Conservation (phyloP, 1,140 invertebrate species). For the Monochamus saltuarius region DNA sequence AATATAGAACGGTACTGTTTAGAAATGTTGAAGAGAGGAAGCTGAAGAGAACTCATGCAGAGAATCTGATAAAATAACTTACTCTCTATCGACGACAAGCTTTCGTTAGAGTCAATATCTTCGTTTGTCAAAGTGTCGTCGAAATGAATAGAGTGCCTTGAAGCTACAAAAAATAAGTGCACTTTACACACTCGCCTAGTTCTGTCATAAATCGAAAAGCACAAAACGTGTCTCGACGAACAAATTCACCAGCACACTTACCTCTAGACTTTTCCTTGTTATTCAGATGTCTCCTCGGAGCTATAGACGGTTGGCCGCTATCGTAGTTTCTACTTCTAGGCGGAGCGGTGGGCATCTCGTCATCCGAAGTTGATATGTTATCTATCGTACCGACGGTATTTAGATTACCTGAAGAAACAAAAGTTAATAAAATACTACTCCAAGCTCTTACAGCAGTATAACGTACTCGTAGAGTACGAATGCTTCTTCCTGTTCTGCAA, state of each 20-base stretch:
- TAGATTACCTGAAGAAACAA: conserved; percentile 58
- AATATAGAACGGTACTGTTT: too few species aligned
- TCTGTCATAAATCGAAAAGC: conserved; percentile 1
- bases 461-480: conserved; percentile 49
- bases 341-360: conserved; percentile 53
- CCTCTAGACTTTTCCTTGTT: conserved; percentile 43
- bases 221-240: not conserved
- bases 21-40: too few species aligned
- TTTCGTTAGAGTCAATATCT: conserved; percentile 35
- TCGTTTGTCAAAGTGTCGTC: conserved; percentile 37
- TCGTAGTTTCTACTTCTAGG: conserved; percentile 57
- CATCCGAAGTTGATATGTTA: conserved; percentile 65
- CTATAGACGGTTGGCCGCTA: conserved; percentile 43
- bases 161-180: conserved; percentile 29
- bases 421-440: not conserved
- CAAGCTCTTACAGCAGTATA: not conserved
- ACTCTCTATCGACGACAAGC: conserved; percentile 41
- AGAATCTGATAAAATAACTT: conserved; percentile 24
- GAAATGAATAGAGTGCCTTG: conserved; percentile 39
- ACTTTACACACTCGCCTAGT: conserved; percentile 6
- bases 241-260: conserved; percentile 11
- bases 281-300: conserved; percentile 44
- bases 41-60: conserved; percentile 2
- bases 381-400: conserved; percentile 69
- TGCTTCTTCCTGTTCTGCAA: conserved; percentile 41